Conservation (phyloP, 1,140 invertebrate genomes). For the Paraescarpia echinospica region DNA sequence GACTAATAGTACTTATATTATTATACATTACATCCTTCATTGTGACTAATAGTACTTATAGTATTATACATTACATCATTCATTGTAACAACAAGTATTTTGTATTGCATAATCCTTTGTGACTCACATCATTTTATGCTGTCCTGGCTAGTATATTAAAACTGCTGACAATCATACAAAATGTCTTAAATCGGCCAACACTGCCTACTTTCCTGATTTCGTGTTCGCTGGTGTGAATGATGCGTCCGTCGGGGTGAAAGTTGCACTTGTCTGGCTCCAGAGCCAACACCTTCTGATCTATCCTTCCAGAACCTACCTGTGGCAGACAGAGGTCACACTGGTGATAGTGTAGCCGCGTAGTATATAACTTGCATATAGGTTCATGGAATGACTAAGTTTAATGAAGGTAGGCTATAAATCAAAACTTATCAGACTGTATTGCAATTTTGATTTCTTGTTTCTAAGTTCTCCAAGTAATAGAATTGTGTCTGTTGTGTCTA, state of each 20-base stretch:
- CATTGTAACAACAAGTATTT: no score
- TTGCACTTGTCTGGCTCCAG: constrained; percentile 34
- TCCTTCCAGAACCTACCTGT: constrained; percentile 33
- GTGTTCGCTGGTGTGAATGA: constrained; percentile 33
- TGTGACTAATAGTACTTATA: no score
- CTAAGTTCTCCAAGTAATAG: no score
- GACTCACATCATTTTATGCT: no score
- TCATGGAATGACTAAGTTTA: neutral
- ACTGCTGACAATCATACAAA: neutral
- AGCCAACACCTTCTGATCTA: constrained; percentile 16
- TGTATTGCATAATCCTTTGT: no score
- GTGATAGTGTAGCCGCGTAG: neutral
- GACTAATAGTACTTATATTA: no score
- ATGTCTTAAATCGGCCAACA: neutral
- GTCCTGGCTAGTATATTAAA: no score
- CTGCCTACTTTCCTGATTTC: constrained; percentile 30
- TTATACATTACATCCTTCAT: no score
- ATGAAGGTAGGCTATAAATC: neutral
- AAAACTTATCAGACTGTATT: neutral
- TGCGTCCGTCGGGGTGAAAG: constrained; percentile 41
- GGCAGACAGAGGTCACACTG: constrained; percentile 10
- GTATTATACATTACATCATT: no score
- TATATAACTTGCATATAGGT: neutral
- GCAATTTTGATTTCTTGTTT: no score
- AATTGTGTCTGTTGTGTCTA: no score